Evolutionary conservation across 2,888 invertebrate species (phyloP).

Genomic region (Limulus polyphemus): DNA sequence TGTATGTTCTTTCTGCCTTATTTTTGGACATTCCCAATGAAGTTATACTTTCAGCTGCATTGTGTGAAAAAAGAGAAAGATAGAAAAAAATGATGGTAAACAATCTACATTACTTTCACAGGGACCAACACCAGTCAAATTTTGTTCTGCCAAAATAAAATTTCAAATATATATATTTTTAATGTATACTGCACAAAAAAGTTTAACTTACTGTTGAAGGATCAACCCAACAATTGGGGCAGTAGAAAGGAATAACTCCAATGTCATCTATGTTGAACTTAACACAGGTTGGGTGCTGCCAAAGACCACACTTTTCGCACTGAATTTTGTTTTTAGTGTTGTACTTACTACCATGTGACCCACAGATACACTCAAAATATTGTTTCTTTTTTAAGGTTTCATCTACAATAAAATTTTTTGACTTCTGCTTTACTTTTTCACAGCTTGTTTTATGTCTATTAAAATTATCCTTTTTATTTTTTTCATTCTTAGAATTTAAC

Average conservation of each 20-base stretch:
- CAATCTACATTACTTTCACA: too few species aligned
- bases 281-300: slow-evolving; percentile 54
- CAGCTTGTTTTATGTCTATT: not conserved
- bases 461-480: too few species aligned
- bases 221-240: slow-evolving; percentile 52
- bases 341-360: slow-evolving; percentile 26
- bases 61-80: too few species aligned
- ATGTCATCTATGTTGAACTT: slow-evolving; percentile 36
- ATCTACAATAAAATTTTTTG: not conserved
- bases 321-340: slow-evolving; percentile 32
- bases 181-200: too few species aligned
- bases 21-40: too few species aligned
- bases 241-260: slow-evolving; percentile 42
- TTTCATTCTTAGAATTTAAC: too few species aligned
- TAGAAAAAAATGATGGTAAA: too few species aligned
- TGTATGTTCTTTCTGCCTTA: too few species aligned
- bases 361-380: slow-evolving; percentile 41
- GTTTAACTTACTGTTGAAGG: slow-evolving; percentile 30
- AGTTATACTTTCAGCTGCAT: too few species aligned
- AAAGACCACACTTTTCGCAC: slow-evolving; percentile 47
- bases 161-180: too few species aligned
- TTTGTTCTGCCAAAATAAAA: too few species aligned
- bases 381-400: not conserved
- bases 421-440: not conserved
- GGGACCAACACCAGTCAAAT: too few species aligned